Evolutionary conservation across 1,140 invertebrate genomes (phyloP).

Genomic region (Latrodectus geometricus): DNA sequence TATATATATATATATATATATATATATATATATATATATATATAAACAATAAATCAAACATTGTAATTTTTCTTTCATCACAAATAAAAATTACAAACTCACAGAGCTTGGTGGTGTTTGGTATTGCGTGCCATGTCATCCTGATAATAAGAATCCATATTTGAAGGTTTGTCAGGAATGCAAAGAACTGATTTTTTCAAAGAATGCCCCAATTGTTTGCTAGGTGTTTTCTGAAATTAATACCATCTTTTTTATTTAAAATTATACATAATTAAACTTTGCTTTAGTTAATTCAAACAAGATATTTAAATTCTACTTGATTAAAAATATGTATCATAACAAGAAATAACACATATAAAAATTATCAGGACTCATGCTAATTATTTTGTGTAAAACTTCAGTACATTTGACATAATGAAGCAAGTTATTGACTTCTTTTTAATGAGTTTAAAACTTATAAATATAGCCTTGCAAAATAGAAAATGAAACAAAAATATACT

Average conservation of each 20-base stretch:
- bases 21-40: no score
- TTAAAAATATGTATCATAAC: no score
- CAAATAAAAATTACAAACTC: conserved; percentile 69
- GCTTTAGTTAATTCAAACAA: not conserved
- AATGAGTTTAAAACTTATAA: no score
- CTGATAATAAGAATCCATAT: conserved; percentile 81
- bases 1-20: no score
- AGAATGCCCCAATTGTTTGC: conserved; percentile 85
- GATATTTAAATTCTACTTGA: not conserved
- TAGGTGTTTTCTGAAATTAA: conserved; percentile 72
- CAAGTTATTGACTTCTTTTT: no score
- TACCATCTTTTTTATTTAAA: no score
- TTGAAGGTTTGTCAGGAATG: conserved; percentile 84
- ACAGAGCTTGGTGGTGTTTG: conserved; percentile 96
- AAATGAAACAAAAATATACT: no score
- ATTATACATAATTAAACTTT: not conserved
- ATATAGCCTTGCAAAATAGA: no score
- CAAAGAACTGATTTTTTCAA: conserved; percentile 96
- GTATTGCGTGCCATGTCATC: conserved; percentile 93
- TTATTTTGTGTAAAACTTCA: no score
- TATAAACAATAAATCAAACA: not conserved
- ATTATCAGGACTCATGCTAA: no score
- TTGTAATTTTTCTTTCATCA: not conserved
- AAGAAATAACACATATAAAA: no score
- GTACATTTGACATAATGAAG: no score